A percentile compares a stretch with the other conserved stretches of the same genome.
Evolutionary conservation across 2,888 invertebrate species (phyloP).

Genomic region (Sylvicola fuscatus): DNA sequence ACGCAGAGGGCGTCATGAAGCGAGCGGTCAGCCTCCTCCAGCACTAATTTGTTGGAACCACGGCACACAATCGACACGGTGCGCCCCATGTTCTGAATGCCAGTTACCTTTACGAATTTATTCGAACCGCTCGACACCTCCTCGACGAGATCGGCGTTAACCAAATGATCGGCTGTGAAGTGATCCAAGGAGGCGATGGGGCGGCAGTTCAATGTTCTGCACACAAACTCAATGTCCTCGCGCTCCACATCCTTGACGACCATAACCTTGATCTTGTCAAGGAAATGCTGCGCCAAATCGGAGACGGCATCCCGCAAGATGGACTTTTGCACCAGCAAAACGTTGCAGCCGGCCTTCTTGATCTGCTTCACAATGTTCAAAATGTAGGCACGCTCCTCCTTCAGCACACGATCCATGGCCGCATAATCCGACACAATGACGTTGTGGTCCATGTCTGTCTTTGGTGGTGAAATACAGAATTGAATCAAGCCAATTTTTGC

Average conservation of each 20-base stretch:
- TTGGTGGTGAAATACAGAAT: constrained; percentile 98
- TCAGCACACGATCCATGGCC: constrained; percentile 97
- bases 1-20: constrained; percentile 81
- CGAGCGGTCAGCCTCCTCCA: constrained; percentile 80
- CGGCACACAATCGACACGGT: constrained; percentile 87
- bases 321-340: constrained; percentile 73
- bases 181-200: constrained; percentile 98
- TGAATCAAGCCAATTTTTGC: constrained; percentile 98
- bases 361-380: constrained; percentile 97
- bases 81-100: constrained; percentile 67
- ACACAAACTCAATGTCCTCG: constrained; percentile 94
- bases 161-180: constrained; percentile 80
- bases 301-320: constrained; percentile 81
- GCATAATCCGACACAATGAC: constrained; percentile 94
- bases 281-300: constrained; percentile 91
- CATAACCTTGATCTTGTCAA: constrained; percentile 98
- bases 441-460: constrained; percentile 97
- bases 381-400: constrained; percentile 95
- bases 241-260: constrained; percentile 96
- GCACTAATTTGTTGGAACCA: constrained; percentile 63
- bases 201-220: constrained; percentile 81
- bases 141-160: constrained; percentile 82
- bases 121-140: constrained; percentile 75
- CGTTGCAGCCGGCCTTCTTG: constrained; percentile 96
- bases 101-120: constrained; percentile 84